These are phyloP conservation scores for Carcina quercana DNA, from an alignment of 2,888 invertebrate genomes.

Conservation along the genomic window DNA sequence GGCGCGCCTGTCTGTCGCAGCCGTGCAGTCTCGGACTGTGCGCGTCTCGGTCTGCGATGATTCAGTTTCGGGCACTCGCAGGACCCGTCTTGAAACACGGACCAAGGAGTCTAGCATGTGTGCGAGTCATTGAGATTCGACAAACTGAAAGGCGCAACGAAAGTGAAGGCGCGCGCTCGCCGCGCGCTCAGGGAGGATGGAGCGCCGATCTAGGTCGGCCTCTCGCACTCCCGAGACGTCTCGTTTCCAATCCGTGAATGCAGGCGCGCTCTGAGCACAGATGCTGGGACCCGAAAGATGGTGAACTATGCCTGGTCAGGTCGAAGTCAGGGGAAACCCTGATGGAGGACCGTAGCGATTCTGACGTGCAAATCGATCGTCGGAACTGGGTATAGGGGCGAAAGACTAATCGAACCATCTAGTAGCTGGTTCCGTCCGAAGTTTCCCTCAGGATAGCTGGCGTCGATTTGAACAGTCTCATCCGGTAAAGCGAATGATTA, in stretches of 20 bases:
- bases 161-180: conserved; percentile 60
- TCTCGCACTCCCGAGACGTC: conserved; percentile 76
- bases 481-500: conserved; percentile 86
- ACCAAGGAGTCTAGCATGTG: conserved; percentile 54
- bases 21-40: conserved; percentile 33
- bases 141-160: conserved; percentile 79
- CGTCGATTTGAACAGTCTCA: conserved; percentile 65
- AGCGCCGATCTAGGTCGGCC: conserved; percentile 40
- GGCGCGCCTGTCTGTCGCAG: conserved; percentile 24
- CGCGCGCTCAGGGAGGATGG: conserved; percentile 57
- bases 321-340: conserved; percentile 80
- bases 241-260: conserved; percentile 52
- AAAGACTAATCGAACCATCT: conserved; percentile 84
- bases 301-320: conserved; percentile 83
- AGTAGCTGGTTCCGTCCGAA: conserved; percentile 85
- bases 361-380: conserved; percentile 88
- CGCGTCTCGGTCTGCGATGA: conserved; percentile 44
- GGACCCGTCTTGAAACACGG: conserved; percentile 80
- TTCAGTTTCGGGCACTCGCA: conserved; percentile 60
- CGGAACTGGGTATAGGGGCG: conserved; percentile 83
- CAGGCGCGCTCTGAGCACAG: conserved; percentile 77
- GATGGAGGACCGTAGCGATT: conserved; percentile 83
- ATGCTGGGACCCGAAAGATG: conserved; percentile 68
- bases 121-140: conserved; percentile 78
- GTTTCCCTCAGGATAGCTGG: conserved; percentile 85